phyloP scores from a whole-genome alignment of 2,113 vertebrate species.

The Muntiacus reevesi region DNA sequence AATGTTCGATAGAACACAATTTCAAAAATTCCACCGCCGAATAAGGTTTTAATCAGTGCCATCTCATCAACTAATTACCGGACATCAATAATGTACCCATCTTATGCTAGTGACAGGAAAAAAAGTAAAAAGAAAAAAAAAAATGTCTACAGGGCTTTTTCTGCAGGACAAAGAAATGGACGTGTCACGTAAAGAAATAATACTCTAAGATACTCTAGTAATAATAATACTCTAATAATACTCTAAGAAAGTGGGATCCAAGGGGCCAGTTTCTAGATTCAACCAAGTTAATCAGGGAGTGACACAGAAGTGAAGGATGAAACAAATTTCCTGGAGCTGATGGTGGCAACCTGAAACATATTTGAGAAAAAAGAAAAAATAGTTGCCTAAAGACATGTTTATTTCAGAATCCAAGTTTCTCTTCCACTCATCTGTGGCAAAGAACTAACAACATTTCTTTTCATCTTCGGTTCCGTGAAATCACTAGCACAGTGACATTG shows the following conservation, averaged over 20 bases:
- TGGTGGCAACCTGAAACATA: neutral
- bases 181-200: neutral
- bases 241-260: neutral
- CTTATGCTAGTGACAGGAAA: neutral
- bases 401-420: neutral
- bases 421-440: neutral
- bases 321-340: neutral
- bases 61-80: neutral
- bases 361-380: neutral
- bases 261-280: neutral
- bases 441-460: neutral
- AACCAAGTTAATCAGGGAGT: neutral
- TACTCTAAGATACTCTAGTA: neutral
- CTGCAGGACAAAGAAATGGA: neutral
- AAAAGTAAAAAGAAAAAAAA: neutral
- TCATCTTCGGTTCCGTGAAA: neutral
- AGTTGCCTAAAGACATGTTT: neutral
- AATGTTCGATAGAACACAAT: neutral
- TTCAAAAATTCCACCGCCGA: neutral
- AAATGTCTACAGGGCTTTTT: neutral
- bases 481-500: neutral
- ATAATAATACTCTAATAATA: neutral
- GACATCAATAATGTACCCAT: neutral
- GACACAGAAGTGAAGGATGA: neutral
- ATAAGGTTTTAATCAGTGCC: neutral